These are phyloP conservation scores for Acanthiza pusilla DNA, from an alignment of 2,797 vertebrate species.

Conservation along the genomic window DNA sequence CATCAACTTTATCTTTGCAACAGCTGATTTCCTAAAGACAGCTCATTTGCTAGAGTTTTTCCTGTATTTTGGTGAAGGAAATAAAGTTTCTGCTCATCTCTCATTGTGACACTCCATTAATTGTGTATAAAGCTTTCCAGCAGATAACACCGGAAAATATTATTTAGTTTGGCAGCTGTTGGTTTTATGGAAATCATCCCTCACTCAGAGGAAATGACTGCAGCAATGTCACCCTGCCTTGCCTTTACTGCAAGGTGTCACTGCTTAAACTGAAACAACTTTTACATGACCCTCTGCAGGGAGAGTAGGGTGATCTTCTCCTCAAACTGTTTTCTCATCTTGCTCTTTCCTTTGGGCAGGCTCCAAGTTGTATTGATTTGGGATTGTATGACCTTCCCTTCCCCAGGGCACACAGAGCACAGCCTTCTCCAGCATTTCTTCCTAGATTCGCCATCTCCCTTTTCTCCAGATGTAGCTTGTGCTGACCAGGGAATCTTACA, in stretches of 20 bases:
- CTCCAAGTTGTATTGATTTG: neutral
- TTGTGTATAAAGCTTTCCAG: neutral
- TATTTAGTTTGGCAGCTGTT: neutral
- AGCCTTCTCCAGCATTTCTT: neutral
- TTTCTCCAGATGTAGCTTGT: neutral
- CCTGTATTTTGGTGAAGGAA: neutral
- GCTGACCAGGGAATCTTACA: neutral
- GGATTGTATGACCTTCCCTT: neutral
- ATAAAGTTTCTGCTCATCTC: neutral
- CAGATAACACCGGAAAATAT: neutral
- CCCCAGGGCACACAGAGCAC: fast-evolving
- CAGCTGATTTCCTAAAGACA: neutral
- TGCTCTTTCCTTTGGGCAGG: neutral
- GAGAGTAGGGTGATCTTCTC: neutral
- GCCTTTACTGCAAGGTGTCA: neutral
- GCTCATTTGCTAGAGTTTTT: neutral
- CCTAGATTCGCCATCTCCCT: neutral
- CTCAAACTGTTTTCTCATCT: neutral
- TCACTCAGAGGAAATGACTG: neutral
- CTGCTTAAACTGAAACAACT: neutral
- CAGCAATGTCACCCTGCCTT: neutral
- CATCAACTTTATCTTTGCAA: neutral
- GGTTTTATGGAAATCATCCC: neutral
- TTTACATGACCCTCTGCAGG: neutral
- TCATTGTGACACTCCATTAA: neutral